Conservation (phyloP, 2,888 invertebrate genomes). For the Pelosia muscerda region DNA sequence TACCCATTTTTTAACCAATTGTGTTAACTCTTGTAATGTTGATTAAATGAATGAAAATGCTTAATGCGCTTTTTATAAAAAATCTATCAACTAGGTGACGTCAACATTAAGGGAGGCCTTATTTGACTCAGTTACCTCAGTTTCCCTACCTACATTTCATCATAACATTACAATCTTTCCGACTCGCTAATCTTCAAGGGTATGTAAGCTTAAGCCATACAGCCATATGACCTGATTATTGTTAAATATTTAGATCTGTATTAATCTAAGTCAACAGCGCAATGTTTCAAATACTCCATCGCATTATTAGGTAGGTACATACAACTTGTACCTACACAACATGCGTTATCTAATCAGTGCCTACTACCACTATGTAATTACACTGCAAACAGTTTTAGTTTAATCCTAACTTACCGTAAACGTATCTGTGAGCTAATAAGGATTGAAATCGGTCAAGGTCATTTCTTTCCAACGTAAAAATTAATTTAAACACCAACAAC, state of each 20-base stretch:
- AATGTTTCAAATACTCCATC: conserved; percentile 19
- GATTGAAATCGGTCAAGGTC: neutral
- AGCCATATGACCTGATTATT: conserved; percentile 1
- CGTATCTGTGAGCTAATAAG: conserved; percentile 3
- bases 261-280: conserved; percentile 10
- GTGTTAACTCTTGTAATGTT: too few relatives aligned
- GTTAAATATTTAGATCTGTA: conserved; percentile 9
- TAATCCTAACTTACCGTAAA: conserved; percentile 25
- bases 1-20: too few relatives aligned
- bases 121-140: too few relatives aligned
- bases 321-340: conserved; percentile 2
- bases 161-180: too few relatives aligned
- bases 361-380: conserved; percentile 33
- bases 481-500: too few relatives aligned
- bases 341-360: conserved; percentile 43
- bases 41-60: too few relatives aligned
- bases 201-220: neutral
- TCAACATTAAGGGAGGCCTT: too few relatives aligned
- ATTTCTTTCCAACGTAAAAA: too few relatives aligned
- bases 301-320: conserved; percentile 24
- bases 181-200: too few relatives aligned
- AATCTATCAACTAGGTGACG: too few relatives aligned
- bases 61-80: too few relatives aligned
- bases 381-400: conserved; percentile 29
- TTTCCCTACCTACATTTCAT: too few relatives aligned